These are phyloP conservation scores for Otus sunia DNA, from an alignment of 2,113 vertebrate genomes.

Conservation along the genomic window DNA sequence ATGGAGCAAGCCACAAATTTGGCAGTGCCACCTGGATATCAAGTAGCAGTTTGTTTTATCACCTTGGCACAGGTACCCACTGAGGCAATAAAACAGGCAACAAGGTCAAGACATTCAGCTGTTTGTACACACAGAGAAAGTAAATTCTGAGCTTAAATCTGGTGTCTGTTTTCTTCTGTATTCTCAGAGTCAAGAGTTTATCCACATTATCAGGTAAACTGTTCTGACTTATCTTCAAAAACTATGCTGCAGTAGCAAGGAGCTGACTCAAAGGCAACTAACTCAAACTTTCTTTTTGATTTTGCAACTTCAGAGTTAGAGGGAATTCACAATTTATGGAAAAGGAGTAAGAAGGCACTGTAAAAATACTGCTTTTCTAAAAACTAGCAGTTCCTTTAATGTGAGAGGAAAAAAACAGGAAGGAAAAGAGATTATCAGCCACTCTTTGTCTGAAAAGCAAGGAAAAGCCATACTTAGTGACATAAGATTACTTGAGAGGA, in stretches of 20 bases:
- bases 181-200: background rate
- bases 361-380: background rate
- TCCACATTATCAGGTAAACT: background rate
- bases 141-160: conserved; percentile 7
- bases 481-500: background rate
- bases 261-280: background rate
- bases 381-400: background rate
- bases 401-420: background rate
- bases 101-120: conserved; percentile 24
- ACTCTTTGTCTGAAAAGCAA: background rate
- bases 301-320: background rate
- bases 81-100: conserved; percentile 32
- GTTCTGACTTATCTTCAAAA: background rate
- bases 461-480: background rate
- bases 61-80: background rate
- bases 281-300: background rate
- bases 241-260: background rate
- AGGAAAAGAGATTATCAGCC: background rate
- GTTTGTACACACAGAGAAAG: conserved; percentile 7
- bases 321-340: background rate
- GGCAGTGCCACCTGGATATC: conserved; percentile 41
- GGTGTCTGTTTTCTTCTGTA: background rate
- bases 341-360: background rate
- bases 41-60: conserved; percentile 58
- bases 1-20: background rate